These are phyloP conservation scores for Hetaerina americana DNA, from an alignment of 1,140 invertebrate species.

Conservation along the genomic window DNA sequence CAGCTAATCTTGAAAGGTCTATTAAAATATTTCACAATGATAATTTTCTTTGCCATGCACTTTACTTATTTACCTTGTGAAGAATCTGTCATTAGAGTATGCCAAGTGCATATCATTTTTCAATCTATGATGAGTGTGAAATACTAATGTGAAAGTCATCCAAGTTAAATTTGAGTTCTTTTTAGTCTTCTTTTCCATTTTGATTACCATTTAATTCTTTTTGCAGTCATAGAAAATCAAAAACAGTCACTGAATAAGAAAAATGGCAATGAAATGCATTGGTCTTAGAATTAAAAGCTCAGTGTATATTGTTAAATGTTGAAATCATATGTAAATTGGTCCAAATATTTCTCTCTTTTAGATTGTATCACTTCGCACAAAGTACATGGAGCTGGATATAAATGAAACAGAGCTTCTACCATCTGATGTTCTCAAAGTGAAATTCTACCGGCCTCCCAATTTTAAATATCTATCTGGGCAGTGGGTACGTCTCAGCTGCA, in stretches of 20 bases:
- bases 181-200: not conserved
- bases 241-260: not conserved
- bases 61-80: too few relatives aligned
- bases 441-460: constrained; percentile 87
- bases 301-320: too few relatives aligned
- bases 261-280: not conserved
- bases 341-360: too few relatives aligned
- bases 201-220: not conserved
- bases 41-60: too few relatives aligned
- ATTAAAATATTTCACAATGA: too few relatives aligned
- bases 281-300: not conserved
- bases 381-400: constrained; percentile 88
- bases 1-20: too few relatives aligned
- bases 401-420: constrained; percentile 91
- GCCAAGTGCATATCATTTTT: too few relatives aligned
- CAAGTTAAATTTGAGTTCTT: too few relatives aligned
- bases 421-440: constrained; percentile 87
- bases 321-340: too few relatives aligned
- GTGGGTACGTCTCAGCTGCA: constrained; percentile 85
- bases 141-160: too few relatives aligned
- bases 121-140: too few relatives aligned
- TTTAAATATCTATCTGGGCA: constrained; percentile 88
- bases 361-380: constrained; percentile 80
- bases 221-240: not conserved
- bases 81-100: too few relatives aligned